Conservation (phyloP, 1,140 invertebrate species). For the Heliconius himera region DNA sequence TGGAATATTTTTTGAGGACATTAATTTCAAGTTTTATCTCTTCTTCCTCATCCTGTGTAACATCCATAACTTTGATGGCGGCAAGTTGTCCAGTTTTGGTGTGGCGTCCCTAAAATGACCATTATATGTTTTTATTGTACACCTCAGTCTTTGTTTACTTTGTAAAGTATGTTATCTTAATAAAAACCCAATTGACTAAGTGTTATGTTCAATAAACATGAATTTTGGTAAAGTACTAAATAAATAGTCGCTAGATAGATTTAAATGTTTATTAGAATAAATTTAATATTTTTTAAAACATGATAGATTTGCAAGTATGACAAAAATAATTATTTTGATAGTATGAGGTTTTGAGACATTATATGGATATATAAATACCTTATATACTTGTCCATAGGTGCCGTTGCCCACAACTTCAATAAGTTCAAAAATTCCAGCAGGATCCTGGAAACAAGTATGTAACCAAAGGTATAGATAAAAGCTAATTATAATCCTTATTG, state of each 20-base stretch:
- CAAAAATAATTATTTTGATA: not conserved
- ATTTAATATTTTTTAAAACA: not conserved
- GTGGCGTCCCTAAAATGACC: conserved; percentile 93
- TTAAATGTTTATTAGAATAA: not conserved
- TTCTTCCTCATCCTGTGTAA: conserved; percentile 99
- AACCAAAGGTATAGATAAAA: conserved; percentile 62
- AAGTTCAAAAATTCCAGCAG: conserved; percentile 99
- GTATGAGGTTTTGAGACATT: not conserved
- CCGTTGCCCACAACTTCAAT: conserved; percentile 99
- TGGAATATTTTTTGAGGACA: conserved; percentile 99
- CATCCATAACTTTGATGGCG: conserved; percentile 99
- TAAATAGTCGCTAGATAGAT: not conserved
- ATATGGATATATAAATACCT: conserved; percentile 85
- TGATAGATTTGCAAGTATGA: not conserved
- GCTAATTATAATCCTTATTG: conserved; percentile 65
- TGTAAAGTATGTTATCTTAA: not conserved
- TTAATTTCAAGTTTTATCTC: conserved; percentile 99
- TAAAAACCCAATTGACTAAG: not conserved
- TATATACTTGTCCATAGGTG: conserved; percentile 99
- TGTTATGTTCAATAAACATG: not conserved
- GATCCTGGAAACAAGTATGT: conserved; percentile 90
- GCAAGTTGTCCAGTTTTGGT: conserved; percentile 99
- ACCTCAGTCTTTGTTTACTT: not conserved
- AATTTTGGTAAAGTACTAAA: not conserved
- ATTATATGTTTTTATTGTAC: not conserved